Percentiles rank a stretch among this genome's conserved stretches.
Conservation (phyloP, 2,113 vertebrate species). For the Arothron firmamentum region DNA sequence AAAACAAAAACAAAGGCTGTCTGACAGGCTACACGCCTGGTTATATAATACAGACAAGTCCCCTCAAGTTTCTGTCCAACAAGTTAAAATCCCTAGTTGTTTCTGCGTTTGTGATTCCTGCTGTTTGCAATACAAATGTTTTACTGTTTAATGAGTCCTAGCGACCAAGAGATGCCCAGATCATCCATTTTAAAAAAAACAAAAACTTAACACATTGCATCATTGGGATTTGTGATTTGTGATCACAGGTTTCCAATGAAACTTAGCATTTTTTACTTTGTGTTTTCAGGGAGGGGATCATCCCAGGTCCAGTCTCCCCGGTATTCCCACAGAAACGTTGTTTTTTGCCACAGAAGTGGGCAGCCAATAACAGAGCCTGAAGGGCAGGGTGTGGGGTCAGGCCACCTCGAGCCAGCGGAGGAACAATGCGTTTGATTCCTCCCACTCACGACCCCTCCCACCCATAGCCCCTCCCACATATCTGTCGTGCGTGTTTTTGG, state of each 20-base stretch:
- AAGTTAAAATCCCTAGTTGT: no score
- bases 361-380: conserved; percentile 61
- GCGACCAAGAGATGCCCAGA: no score
- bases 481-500: conserved; percentile 29
- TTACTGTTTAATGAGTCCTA: no score
- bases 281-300: conserved; percentile 11
- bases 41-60: no score
- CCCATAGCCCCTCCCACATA: conserved; percentile 48
- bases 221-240: background rate
- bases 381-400: conserved; percentile 63
- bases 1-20: no score
- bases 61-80: no score
- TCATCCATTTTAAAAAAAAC: no score
- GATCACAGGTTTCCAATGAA: background rate
- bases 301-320: conserved; percentile 29
- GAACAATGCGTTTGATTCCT: conserved; percentile 57
- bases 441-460: conserved; percentile 58
- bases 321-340: conserved; percentile 20
- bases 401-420: conserved; percentile 67
- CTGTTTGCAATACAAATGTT: no score
- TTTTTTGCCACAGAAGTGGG: conserved; percentile 44
- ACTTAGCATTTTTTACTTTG: background rate
- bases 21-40: no score
- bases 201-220: background rate
- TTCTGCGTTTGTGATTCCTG: no score